Base-by-base conservation (phyloP, 2,113 vertebrate species). In the Quiscalus mexicanus region DNA sequence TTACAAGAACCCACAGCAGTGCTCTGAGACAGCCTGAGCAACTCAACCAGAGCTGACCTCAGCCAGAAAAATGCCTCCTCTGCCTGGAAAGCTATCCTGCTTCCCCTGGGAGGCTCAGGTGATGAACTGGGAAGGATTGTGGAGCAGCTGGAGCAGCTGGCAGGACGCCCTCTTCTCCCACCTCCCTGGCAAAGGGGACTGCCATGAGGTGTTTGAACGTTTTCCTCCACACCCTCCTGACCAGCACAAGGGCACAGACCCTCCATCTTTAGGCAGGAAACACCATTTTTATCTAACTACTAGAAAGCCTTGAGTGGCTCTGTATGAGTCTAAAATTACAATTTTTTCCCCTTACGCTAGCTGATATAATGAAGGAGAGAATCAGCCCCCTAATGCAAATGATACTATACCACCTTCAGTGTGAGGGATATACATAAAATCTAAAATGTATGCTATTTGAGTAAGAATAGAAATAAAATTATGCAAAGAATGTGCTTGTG, bases 381-480 rank as follows among this genome's bases (percentile, higher is more conserved):
- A 65, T 86, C 65, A 77, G 60, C 10, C 39, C 17, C 49, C 67
- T 65, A 89, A 93, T 55, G 35, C 22, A 96, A 86, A 53, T 25
- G 21, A 91, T 33, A 78, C 31, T 28, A n/a, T 83, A 49, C 50
- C 84, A 93, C 67, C 52, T 81, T 87, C 64, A 37, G 63, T 16
- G 25, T 2, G 3, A 94, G 18, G 8, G 9, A 80, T 31, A 74
- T 31, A 74, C 28, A 50, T 55, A 87, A 89, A 47, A 69, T 52
- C 55, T 67, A 77, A 86, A 83, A 64, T 27, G n/a, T 31, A n/a
- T 47, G 71, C 33, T 91, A 64, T 75, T 18, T 68, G 79, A 90
- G 39, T 52, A 12, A 59, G 33, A 87, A 70, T 63, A 94, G 74
- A 91, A 95, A 95, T 86, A 93, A 93, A 88, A 86, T 74, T 84